Conservation (phyloP, 2,113 vertebrate species). For the Crotalus viridis region DNA sequence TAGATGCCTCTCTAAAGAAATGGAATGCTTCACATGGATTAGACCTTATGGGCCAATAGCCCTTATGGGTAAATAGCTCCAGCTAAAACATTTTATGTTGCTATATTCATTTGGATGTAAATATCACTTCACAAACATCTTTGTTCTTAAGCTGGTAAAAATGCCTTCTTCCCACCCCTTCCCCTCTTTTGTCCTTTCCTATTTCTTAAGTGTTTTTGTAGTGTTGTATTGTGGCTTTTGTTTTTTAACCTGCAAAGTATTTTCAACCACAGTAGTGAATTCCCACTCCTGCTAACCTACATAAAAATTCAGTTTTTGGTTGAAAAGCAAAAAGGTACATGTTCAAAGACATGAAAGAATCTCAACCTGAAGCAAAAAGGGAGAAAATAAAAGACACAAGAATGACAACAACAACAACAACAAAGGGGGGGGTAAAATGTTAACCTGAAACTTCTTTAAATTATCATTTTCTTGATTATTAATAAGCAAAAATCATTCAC, state of each 20-base stretch:
- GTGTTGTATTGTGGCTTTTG: background rate
- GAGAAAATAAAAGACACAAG: background rate
- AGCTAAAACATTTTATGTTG: conserved; percentile 45
- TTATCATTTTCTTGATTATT: background rate
- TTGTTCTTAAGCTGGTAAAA: background rate
- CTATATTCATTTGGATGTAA: conserved; percentile 62
- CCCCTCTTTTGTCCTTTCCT: background rate
- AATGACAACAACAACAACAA: background rate
- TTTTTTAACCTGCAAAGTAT: background rate
- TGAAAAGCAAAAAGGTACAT: background rate
- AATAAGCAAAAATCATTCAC: background rate
- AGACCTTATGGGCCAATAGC: conserved; percentile 65
- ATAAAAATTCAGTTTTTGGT: conserved; percentile 21
- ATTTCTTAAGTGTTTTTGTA: background rate
- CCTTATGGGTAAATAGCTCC: conserved; percentile 60
- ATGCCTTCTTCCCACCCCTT: background rate
- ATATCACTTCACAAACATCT: conserved; percentile 41
- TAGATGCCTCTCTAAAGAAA: conserved; percentile 67
- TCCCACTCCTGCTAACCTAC: background rate
- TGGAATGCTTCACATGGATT: conserved; percentile 69
- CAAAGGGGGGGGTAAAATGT: background rate
- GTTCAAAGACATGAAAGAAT: conserved; percentile 23
- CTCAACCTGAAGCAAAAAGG: conserved; percentile 8
- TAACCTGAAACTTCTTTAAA: background rate
- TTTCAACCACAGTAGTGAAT: background rate